Evolutionary conservation across 2,113 vertebrate genomes (phyloP).

Genomic region (Balaeniceps rex): DNA sequence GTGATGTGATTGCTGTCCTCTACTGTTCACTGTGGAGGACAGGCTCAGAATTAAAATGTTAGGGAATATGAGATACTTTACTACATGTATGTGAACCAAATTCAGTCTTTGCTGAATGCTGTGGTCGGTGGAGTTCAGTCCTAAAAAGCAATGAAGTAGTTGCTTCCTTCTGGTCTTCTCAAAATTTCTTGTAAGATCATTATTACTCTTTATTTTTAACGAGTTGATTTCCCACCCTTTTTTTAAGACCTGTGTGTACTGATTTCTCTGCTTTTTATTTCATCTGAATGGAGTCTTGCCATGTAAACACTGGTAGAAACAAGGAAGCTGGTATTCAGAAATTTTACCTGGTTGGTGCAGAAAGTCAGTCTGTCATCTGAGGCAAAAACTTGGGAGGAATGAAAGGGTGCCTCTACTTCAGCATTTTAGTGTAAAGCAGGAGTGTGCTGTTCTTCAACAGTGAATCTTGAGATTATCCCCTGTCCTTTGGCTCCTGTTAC

Average conservation of each 20-base stretch:
- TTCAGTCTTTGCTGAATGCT: background rate
- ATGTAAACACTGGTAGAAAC: background rate
- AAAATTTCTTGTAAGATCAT: background rate
- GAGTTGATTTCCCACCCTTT: background rate
- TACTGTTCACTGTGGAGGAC: background rate
- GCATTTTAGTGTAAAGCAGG: background rate
- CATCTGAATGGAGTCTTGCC: background rate
- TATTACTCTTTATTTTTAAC: background rate
- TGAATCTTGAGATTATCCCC: background rate
- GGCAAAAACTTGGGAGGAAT: background rate
- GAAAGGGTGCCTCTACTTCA: background rate
- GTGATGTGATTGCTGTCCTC: background rate
- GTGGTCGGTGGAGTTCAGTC: background rate
- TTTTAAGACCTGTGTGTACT: background rate
- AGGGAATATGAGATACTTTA: background rate
- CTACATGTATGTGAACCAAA: background rate
- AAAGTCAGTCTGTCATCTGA: background rate
- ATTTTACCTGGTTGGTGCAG: background rate
- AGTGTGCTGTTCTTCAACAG: background rate
- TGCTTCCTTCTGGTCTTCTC: background rate
- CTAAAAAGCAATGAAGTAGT: background rate
- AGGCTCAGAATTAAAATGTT: background rate
- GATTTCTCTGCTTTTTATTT: background rate
- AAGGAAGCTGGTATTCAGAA: background rate
- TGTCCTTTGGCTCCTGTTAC: background rate